Evolutionary conservation across 2,797 vertebrate species (phyloP), one percentile per base, ranked within the genome.

Genomic region (Champsocephalus esox): DNA sequence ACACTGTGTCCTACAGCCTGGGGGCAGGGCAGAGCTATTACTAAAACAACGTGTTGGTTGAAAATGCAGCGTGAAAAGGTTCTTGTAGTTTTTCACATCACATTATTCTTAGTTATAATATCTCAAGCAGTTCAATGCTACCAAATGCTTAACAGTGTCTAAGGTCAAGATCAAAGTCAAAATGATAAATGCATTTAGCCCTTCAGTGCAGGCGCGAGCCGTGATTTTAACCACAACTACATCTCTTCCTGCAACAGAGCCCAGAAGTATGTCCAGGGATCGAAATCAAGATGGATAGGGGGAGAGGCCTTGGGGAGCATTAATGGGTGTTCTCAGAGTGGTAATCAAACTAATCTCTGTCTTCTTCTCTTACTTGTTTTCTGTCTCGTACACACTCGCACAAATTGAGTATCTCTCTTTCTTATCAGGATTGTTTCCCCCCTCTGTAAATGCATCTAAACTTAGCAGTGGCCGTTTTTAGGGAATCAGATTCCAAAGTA

Each of bases 301-400:
- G 75, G 66, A 48, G 74, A 80, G 79, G 84, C 87, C 87, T 83
- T 11, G 0, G 85, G 89, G 87, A 88, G 80, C 88, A 86, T 75
- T 90, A 87, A 86, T 62, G 81, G 71, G 58, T 87, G 81, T 81
- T 90, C 80, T 81, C 79, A 38, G 64, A 67, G 87, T 71, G 73
- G 84, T 82, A 86, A 91, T 91, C 81, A 90, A 92, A 91, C 82
- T 86, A 85, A 88, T 89, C 80, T 76, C 77, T 77, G 82, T 85
- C 85, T 88, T 85, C 79, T 84, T 87, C 81, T 75, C 66, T 79
- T 68, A 62, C 73, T 85, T 82, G 77, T 71, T 89, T 81, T 80
- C 75, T 76, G 32, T 79, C 75, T 75, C 51, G 48, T 72, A 69
- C 70, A 77, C 62, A 62, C 50, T 16, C 51, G 52, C 61, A 70